Base-by-base conservation (phyloP, 1,140 invertebrate species). In the Stegodyphus mimosarum region DNA sequence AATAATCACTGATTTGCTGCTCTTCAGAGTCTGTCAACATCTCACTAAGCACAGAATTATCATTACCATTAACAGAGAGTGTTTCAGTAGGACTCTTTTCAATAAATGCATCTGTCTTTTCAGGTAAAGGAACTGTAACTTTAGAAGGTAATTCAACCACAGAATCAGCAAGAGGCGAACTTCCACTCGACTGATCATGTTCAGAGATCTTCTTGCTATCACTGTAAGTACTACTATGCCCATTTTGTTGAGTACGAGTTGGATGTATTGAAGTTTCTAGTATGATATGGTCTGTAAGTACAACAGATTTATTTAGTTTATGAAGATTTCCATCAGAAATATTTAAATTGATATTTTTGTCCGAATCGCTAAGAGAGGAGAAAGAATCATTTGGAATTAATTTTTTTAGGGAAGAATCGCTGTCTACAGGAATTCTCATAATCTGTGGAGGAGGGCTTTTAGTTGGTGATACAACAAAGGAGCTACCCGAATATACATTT, bases 361-460 rank as follows among this genome's bases (percentile, higher is more conserved):
- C 49, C 15, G 11, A 72, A 6, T 53, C 13, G 18, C 9, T 63
- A 13, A 50, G 7, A 33, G 33, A 33, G 9, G 33, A 0, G 13
- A 73, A 13, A 55, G 50, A 53, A 73, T 55, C 33, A 70, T 75
- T 84, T 5, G 52, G 13, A 15, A 78, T n/a, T 50, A 80, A 60
- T 52, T 69, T 78, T 60, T 84, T 76, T 13, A 74, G 7, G 11
- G 73, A 48, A 4, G 51, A 55, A 55, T 84, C 81, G 7, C 63
- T 84, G 48, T 84, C 81, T 6, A 49, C 6, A 48, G 63, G 55
- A 17, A 84, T 52, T 18, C 63, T 48, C 72, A 84, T 69, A 9
- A 84, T 74, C 52, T 84, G 81, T 1, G 81, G 81, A 50, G 81
- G 81, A 17, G 81, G 81, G 18, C 81, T 84, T 75, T 84, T 84